A percentile compares a stretch with the other conserved stretches of the same genome.
These are phyloP conservation scores for Penaeus indicus DNA, from an alignment of 1,140 invertebrate genomes.

Conservation along the genomic window DNA sequence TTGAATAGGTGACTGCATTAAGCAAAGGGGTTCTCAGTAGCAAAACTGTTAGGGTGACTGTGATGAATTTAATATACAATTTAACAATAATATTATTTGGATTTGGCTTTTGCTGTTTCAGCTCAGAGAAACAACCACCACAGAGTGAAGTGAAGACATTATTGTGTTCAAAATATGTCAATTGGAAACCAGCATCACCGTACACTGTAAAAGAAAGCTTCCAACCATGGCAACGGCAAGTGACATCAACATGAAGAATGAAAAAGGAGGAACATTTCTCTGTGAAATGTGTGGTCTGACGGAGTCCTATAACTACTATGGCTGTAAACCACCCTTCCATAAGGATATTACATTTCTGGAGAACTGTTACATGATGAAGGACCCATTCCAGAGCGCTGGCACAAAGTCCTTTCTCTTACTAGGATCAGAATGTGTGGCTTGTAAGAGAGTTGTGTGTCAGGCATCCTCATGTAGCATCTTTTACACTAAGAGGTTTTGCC, in stretches of 20 bases:
- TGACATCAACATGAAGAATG: conserved; percentile 48
- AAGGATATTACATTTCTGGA: conserved; percentile 76
- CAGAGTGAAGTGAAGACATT: too few relatives aligned
- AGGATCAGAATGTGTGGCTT: conserved; percentile 81
- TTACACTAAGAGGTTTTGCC: conserved; percentile 81
- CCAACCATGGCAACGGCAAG: conserved; percentile 2
- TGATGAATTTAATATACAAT: too few relatives aligned
- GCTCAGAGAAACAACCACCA: too few relatives aligned
- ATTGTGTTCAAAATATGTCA: too few relatives aligned
- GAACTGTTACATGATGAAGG: conserved; percentile 84
- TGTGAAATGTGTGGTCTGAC: conserved; percentile 78
- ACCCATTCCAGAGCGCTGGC: conserved; percentile 81
- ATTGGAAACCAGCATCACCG: too few relatives aligned
- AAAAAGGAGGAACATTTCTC: conserved; percentile 72
- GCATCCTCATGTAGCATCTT: conserved; percentile 83
- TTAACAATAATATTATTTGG: too few relatives aligned
- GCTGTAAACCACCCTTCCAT: conserved; percentile 79
- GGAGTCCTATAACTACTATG: conserved; percentile 79
- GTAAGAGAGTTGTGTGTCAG: conserved; percentile 80
- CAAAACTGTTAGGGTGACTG: too few relatives aligned
- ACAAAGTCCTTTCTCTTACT: conserved; percentile 79
- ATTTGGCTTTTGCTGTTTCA: too few relatives aligned
- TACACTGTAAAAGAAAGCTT: too few relatives aligned
- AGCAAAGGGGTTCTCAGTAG: too few relatives aligned
- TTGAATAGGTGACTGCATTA: too few relatives aligned